phyloP scores from a whole-genome alignment of 2,797 vertebrate genomes.

The Eremophila alpestris region DNA sequence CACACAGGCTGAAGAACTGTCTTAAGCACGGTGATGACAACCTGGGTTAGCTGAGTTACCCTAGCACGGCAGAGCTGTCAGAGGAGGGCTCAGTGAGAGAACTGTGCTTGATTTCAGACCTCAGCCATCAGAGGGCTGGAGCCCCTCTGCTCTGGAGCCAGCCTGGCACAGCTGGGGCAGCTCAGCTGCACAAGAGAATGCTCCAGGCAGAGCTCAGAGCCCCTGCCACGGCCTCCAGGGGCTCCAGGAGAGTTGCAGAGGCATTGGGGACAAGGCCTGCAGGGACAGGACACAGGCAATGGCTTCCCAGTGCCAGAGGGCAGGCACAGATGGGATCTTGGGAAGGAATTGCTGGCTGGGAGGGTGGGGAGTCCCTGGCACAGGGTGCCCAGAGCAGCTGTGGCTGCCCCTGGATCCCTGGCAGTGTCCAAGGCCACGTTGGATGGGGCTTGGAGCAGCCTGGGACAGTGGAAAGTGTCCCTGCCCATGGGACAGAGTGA shows the following conservation, averaged over 20 bases:
- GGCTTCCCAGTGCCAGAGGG: neutral
- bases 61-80: neutral
- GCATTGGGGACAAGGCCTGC: neutral
- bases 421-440: accelerated
- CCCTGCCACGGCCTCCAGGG: neutral
- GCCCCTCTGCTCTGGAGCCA: neutral
- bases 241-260: neutral
- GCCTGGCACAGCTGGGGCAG: neutral
- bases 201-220: neutral
- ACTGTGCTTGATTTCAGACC: neutral
- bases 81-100: neutral
- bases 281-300: neutral
- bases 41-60: neutral
- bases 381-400: neutral
- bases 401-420: neutral
- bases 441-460: accelerated
- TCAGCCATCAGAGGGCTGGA: neutral
- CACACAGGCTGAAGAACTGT: neutral
- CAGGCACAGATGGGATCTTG: neutral
- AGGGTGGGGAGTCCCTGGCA: neutral
- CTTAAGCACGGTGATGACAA: neutral
- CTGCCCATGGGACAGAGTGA: neutral
- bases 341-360: neutral
- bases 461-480: accelerated
- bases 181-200: neutral